Percentiles rank a stretch among this genome's conserved stretches.
Conservation (phyloP, 64 coral and sea anemone genomes). For the Dendrophyllia cribrosa region DNA sequence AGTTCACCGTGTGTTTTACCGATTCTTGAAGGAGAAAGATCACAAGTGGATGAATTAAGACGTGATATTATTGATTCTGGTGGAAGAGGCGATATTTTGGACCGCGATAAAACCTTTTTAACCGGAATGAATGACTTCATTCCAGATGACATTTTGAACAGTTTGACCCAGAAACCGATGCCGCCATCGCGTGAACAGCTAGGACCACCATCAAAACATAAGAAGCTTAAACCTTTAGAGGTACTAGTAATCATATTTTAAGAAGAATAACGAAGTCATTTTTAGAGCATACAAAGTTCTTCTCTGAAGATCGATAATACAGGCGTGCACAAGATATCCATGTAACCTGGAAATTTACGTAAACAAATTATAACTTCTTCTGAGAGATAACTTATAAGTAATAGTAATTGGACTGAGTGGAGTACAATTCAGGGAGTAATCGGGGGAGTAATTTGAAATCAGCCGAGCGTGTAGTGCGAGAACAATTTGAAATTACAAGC, state of each 20-base stretch:
- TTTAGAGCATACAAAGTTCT: neutral
- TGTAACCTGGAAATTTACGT: too few species aligned
- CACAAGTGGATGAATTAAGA: conserved; percentile 32
- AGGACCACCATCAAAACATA: conserved; percentile 82
- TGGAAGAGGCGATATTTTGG: conserved; percentile 13
- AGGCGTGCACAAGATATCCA: too few species aligned
- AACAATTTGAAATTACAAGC: too few species aligned
- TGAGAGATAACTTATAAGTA: too few species aligned
- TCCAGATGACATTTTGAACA: conserved; percentile 96
- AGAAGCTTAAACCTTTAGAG: conserved; percentile 83
- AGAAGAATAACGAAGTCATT: neutral
- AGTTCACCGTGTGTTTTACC: conserved; percentile 85
- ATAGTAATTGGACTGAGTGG: too few species aligned
- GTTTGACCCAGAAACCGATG: conserved; percentile 86
- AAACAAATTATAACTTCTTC: too few species aligned
- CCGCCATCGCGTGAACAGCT: conserved; percentile 86
- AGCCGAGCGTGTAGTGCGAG: too few species aligned
- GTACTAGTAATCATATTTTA: conserved; percentile 14
- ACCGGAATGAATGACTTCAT: conserved; percentile 94
- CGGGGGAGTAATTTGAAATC: too few species aligned
- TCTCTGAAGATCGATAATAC: neutral
- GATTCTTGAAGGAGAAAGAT: conserved; percentile 75
- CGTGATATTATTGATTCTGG: neutral
- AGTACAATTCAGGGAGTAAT: too few species aligned
- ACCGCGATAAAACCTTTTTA: conserved; percentile 78